Percentiles rank a stretch among this genome's conserved stretches.
phyloP scores from a whole-genome alignment of 2,888 invertebrate genomes.

The Hyposoter dolosus region DNA sequence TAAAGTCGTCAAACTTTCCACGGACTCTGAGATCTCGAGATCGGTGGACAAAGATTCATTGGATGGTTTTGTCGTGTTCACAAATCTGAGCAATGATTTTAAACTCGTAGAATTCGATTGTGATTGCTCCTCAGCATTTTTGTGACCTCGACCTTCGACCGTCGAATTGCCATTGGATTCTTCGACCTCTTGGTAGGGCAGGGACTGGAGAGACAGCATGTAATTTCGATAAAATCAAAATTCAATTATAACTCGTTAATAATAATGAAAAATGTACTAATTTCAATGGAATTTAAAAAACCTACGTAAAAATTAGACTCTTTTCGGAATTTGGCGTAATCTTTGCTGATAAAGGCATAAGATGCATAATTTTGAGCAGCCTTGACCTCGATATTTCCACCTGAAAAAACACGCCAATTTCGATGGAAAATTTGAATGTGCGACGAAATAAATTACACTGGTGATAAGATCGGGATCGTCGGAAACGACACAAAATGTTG shows the following conservation, averaged over 20 bases:
- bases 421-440: too few species aligned
- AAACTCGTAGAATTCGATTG: constrained; percentile 61
- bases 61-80: constrained; percentile 69
- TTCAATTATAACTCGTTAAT: background rate
- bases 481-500: background rate
- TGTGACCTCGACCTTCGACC: constrained; percentile 81
- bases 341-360: constrained; percentile 86
- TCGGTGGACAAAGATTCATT: constrained; percentile 52
- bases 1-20: constrained; percentile 20
- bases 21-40: background rate
- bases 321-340: constrained; percentile 86
- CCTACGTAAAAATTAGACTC: constrained; percentile 83
- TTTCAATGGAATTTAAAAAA: constrained; percentile 44
- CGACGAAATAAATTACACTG: background rate
- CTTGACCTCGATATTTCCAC: constrained; percentile 86
- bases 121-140: constrained; percentile 53
- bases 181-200: constrained; percentile 23
- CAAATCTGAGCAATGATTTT: constrained; percentile 68
- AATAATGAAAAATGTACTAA: background rate
- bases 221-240: background rate
- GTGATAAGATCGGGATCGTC: background rate
- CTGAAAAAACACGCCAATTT: constrained; percentile 76
- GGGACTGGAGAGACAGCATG: constrained; percentile 17
- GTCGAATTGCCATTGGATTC: constrained; percentile 73
- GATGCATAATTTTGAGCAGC: constrained; percentile 86